Evolutionary conservation across 2,113 vertebrate species (phyloP).

Genomic region (Chunga burmeisteri): DNA sequence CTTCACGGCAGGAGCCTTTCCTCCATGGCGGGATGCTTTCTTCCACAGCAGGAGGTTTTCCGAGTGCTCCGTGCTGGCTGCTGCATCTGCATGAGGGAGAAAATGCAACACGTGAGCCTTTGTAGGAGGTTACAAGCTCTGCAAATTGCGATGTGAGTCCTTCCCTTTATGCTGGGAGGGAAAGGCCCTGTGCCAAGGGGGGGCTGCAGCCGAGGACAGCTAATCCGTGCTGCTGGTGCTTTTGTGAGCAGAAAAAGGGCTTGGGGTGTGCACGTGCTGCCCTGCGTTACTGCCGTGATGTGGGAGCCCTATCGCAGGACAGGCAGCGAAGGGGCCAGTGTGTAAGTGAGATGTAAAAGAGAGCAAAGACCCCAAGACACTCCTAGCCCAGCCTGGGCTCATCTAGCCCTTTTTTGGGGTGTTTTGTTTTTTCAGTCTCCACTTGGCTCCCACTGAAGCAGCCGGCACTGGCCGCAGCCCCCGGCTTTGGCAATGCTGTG

Average conservation of each 20-base stretch:
- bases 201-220: not conserved
- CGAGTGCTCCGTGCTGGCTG: fast-evolving
- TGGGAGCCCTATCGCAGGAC: fast-evolving
- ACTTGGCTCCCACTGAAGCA: not conserved
- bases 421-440: not conserved
- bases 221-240: not conserved
- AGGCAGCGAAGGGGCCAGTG: fast-evolving
- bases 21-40: not conserved
- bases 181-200: not conserved
- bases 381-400: fast-evolving
- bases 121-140: fast-evolving
- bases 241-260: not conserved
- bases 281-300: fast-evolving
- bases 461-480: fast-evolving
- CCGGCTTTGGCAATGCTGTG: not conserved
- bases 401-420: fast-evolving
- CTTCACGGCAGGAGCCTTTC: fast-evolving
- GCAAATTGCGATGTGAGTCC: not conserved
- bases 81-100: not conserved
- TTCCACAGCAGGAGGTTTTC: fast-evolving
- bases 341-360: not conserved
- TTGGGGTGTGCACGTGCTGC: fast-evolving
- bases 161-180: not conserved
- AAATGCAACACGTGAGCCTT: fast-evolving
- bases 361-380: fast-evolving